These are phyloP conservation scores for Patiria miniata DNA, from an alignment of 35 echinoderm and acorn worm genomes.

Conservation along the genomic window DNA sequence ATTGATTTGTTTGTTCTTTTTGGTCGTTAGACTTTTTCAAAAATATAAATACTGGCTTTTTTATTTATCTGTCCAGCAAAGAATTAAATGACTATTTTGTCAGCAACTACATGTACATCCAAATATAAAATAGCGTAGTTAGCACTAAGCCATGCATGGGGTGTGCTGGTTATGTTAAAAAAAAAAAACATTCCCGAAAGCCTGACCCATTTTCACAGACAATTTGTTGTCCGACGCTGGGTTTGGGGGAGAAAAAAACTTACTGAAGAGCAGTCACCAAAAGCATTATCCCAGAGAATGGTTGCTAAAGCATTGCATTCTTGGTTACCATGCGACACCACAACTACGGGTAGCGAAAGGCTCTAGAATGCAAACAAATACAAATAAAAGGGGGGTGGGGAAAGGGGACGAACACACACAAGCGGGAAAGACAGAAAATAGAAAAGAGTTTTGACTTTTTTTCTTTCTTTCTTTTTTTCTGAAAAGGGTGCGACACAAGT, in stretches of 20 bases:
- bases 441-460: background rate
- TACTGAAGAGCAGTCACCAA: slow-evolving; percentile 91
- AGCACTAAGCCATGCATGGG: too few species aligned
- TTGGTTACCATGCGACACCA: slow-evolving; percentile 99
- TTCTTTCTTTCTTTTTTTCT: background rate
- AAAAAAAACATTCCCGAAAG: too few species aligned
- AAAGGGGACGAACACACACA: slow-evolving; percentile 54
- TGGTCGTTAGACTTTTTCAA: too few species aligned
- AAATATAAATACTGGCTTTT: too few species aligned
- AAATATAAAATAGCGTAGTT: too few species aligned
- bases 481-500: background rate
- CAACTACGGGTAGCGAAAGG: slow-evolving; percentile 96
- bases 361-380: slow-evolving; percentile 67
- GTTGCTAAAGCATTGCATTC: slow-evolving; percentile 99
- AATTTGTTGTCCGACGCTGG: background rate
- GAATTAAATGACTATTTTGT: too few species aligned
- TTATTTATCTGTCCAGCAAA: too few species aligned
- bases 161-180: too few species aligned
- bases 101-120: too few species aligned
- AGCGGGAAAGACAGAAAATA: slow-evolving; percentile 39
- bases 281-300: slow-evolving; percentile 99
- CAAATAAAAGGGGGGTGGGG: slow-evolving; percentile 25
- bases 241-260: slow-evolving; percentile 41
- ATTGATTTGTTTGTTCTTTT: too few species aligned
- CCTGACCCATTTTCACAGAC: too few species aligned